Evolutionary conservation across 2,888 invertebrate species (phyloP).

Genomic region (Coelogynopora nodosa): DNA sequence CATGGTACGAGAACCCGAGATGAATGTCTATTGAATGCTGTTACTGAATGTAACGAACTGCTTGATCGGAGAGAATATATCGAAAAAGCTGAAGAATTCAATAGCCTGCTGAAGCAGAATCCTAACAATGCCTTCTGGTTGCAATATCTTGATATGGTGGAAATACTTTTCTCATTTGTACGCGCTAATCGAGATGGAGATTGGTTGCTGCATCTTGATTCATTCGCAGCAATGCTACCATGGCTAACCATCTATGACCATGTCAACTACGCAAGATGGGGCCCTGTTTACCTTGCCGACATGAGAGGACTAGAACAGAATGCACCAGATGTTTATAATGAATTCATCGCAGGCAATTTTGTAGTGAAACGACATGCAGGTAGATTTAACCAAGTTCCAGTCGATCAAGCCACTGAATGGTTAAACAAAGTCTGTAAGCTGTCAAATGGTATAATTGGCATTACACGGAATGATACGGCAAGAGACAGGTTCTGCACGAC

Average conservation of each 20-base stretch:
- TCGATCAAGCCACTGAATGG: background rate
- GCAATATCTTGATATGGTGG: background rate
- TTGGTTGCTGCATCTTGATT: conserved; percentile 46
- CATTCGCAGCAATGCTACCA: conserved; percentile 47
- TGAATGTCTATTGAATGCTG: background rate
- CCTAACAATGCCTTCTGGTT: background rate
- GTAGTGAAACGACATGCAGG: background rate
- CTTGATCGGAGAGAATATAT: background rate
- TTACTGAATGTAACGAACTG: background rate
- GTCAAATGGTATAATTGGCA: background rate
- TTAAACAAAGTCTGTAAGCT: background rate
- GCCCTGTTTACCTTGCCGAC: conserved; percentile 48
- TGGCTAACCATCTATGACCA: conserved; percentile 47
- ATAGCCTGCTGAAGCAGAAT: background rate
- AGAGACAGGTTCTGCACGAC: background rate
- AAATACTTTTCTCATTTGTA: conserved; percentile 44
- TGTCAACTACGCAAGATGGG: conserved; percentile 47
- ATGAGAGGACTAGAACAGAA: background rate
- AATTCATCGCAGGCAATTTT: background rate
- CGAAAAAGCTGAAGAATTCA: background rate
- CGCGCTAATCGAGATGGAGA: conserved; percentile 46
- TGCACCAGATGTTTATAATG: background rate
- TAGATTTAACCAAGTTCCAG: background rate
- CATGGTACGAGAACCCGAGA: background rate
- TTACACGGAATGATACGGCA: background rate